Conservation (phyloP, 2,888 invertebrate genomes). For the Lucinisca nassula region DNA sequence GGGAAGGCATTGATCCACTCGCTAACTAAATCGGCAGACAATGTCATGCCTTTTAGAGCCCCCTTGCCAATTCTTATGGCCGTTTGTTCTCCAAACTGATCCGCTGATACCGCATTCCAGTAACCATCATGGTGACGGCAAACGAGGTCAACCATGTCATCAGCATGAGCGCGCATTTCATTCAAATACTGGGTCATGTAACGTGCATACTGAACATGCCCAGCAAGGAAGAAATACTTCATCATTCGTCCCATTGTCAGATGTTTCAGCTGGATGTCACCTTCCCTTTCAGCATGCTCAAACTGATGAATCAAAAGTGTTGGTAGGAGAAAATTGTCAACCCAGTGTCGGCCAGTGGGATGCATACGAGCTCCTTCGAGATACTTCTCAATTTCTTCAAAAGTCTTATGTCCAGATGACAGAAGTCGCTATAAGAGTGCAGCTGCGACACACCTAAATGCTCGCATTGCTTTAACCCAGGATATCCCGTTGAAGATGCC, state of each 20-base stretch:
- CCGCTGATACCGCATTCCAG: too few relatives aligned
- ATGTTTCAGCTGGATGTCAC: neutral
- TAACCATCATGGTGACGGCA: too few relatives aligned
- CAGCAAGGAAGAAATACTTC: too few relatives aligned
- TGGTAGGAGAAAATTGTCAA: constrained; percentile 27
- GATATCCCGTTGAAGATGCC: constrained; percentile 32
- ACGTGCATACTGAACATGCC: too few relatives aligned
- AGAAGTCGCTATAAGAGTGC: constrained; percentile 7
- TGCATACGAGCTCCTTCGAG: too few relatives aligned
- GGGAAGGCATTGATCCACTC: too few relatives aligned
- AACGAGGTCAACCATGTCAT: too few relatives aligned
- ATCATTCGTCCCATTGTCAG: neutral
- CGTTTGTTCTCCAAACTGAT: too few relatives aligned
- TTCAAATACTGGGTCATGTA: neutral
- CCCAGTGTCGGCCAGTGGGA: constrained; percentile 20
- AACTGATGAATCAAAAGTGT: too few relatives aligned
- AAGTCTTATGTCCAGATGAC: constrained; percentile 1
- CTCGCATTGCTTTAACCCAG: constrained; percentile 27
- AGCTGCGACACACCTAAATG: constrained; percentile 10
- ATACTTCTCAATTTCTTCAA: constrained; percentile 12
- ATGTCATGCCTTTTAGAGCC: too few relatives aligned
- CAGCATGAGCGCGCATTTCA: neutral
- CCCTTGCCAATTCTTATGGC: neutral
- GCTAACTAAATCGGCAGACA: too few relatives aligned
- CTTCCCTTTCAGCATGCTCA: constrained; percentile 35